Evolutionary conservation across 1,140 invertebrate genomes (phyloP).

Genomic region (Ceratoteleas bidentatus): DNA sequence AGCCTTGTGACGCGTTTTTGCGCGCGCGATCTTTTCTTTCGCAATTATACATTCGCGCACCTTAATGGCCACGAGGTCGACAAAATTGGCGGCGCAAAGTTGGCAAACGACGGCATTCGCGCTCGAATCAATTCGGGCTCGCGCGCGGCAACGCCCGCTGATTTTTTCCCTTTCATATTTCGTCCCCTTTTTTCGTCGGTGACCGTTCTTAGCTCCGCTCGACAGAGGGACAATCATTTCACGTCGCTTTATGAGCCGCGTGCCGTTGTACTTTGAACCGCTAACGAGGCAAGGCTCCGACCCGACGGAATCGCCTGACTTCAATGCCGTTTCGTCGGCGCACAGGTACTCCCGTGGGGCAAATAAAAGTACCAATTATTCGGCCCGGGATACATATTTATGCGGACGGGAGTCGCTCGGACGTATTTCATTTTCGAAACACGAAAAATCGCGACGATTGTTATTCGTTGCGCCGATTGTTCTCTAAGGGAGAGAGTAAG

Average conservation of each 20-base stretch:
- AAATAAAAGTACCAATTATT: slow-evolving; percentile 63
- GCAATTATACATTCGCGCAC: slow-evolving; percentile 13
- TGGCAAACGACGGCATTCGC: slow-evolving; percentile 6
- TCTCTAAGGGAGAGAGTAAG: no score
- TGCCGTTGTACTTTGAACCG: slow-evolving; percentile 46
- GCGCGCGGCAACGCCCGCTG: background rate
- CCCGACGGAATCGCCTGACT: slow-evolving; percentile 44
- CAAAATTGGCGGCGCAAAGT: background rate
- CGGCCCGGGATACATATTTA: slow-evolving; percentile 46
- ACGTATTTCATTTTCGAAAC: slow-evolving; percentile 31
- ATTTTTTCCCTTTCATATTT: background rate
- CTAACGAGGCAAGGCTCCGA: slow-evolving; percentile 47
- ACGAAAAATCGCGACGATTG: background rate
- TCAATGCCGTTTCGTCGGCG: slow-evolving; percentile 51
- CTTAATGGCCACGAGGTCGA: background rate
- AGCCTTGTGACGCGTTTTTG: no score
- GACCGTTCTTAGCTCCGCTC: slow-evolving; percentile 22
- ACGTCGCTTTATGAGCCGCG: slow-evolving; percentile 41
- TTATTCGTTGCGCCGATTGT: background rate
- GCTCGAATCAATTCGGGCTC: slow-evolving; percentile 20
- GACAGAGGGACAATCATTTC: slow-evolving; percentile 41
- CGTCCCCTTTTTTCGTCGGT: background rate
- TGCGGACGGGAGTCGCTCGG: slow-evolving; percentile 13
- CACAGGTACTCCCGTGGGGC: slow-evolving; percentile 48
- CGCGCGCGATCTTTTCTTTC: slow-evolving; percentile 27